Base-by-base conservation (phyloP, 2,113 vertebrate genomes). In the Otolemur garnettii region DNA sequence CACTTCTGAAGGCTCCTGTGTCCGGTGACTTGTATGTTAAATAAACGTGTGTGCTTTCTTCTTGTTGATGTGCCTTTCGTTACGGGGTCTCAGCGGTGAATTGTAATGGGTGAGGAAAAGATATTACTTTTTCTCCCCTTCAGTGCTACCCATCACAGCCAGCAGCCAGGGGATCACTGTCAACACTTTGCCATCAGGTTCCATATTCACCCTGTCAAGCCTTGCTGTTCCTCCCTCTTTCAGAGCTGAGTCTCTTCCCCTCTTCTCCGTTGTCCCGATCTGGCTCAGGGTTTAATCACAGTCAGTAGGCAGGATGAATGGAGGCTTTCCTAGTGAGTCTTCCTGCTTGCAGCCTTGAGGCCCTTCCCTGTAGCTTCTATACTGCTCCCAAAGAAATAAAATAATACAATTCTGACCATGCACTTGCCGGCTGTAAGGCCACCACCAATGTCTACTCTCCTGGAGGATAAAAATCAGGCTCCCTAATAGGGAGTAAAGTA, bases 311-410 rank as follows among this genome's bases (percentile, higher is more conserved):
- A 7, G 84, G 80, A 79, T 79, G 59, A 66, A 38, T 12, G 57
- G 78, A 79, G 45, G 87, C 17, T 72, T 71, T 92, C 71, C 15
- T 28, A 50, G 66, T 30, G 11, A 92, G 91, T 35, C 77, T 59
- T 64, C 45, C 22, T 72, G 77, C 42, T 13, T 66, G 38, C 35
- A 69, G 64, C 21, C 69, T 45, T 60, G 19, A 66, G 15, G 10
- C 9, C 30, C 30, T 85, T 35, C 21, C 28, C 38, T 33, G 33
- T 30, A 82, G 30, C 68, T 93, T 89, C 33, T 42, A 0, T 57
- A 50, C 50, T 50, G 45, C 30, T 94, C 66, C 66, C 28, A 14
- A 45, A 4, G 38, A 85, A 62, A 33, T 35, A 30, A 93, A 90
- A 45, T 33, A 90, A 45, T 33, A n/a, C 68, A 91, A 35, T 33